Conservation (phyloP, 1,140 invertebrate genomes). For the Watersipora subatra region DNA sequence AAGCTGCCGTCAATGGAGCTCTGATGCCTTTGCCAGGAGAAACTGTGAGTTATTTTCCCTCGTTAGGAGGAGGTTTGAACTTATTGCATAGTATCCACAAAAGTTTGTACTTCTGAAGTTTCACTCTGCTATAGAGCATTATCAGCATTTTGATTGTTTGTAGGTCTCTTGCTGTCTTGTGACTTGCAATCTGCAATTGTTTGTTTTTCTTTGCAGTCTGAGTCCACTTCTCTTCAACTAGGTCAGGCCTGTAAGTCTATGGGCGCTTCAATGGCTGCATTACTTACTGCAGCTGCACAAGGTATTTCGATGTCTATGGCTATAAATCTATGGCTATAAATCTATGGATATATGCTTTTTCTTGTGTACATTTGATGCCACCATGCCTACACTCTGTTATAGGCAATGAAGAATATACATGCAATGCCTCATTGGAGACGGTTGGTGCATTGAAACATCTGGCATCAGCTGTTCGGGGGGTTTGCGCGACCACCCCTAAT, state of each 20-base stretch:
- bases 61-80: neutral
- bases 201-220: constrained; percentile 43
- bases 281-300: constrained; percentile 69
- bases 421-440: constrained; percentile 64
- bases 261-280: constrained; percentile 56
- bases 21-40: constrained; percentile 73
- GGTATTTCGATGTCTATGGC: constrained; percentile 19
- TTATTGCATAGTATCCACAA: too few relatives aligned
- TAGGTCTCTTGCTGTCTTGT: too few relatives aligned
- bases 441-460: constrained; percentile 56
- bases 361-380: too few relatives aligned
- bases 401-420: constrained; percentile 68
- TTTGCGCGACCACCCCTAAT: constrained; percentile 52
- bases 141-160: too few relatives aligned
- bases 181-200: too few relatives aligned
- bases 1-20: constrained; percentile 52
- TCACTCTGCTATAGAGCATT: too few relatives aligned
- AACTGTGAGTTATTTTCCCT: constrained; percentile 48
- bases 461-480: constrained; percentile 55
- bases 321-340: too few relatives aligned
- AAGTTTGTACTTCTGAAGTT: too few relatives aligned
- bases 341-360: too few relatives aligned
- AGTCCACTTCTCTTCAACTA: constrained; percentile 58
- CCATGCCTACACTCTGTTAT: too few relatives aligned
- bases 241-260: constrained; percentile 54